phyloP scores from a whole-genome alignment of 2,888 invertebrate species.

The Aphidoletes aphidimyza region DNA sequence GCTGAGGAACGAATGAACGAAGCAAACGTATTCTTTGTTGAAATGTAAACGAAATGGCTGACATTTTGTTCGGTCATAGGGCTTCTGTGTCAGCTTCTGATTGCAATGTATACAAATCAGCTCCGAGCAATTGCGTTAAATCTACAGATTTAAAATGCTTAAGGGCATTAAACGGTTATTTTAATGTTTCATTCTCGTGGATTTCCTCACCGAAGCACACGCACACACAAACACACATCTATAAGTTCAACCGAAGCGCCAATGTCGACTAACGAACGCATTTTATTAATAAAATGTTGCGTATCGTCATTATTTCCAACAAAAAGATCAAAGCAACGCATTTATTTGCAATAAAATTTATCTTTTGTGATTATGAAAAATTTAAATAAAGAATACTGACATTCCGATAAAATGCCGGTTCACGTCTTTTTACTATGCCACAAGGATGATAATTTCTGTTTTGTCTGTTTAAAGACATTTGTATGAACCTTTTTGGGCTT shows the following conservation, averaged over 20 bases:
- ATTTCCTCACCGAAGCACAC: too few species aligned
- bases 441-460: too few species aligned
- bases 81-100: neutral
- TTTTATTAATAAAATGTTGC: slow-evolving; percentile 42
- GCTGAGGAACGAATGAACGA: neutral
- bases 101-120: neutral
- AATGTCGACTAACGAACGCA: neutral
- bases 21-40: too few species aligned
- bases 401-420: neutral
- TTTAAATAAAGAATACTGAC: neutral
- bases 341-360: slow-evolving; percentile 35
- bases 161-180: slow-evolving; percentile 20
- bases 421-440: too few species aligned
- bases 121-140: neutral
- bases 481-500: slow-evolving; percentile 4
- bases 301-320: slow-evolving; percentile 32
- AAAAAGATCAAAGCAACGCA: slow-evolving; percentile 41
- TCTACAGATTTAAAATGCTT: slow-evolving; percentile 31
- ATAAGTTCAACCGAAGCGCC: too few species aligned
- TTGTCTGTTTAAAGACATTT: too few species aligned
- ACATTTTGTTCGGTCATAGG: slow-evolving; percentile 16
- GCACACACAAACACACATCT: too few species aligned
- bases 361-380: slow-evolving; percentile 11
- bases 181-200: neutral
- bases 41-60: neutral